phyloP scores from a whole-genome alignment of 2,797 vertebrate genomes.

The Trachurus trachurus region DNA sequence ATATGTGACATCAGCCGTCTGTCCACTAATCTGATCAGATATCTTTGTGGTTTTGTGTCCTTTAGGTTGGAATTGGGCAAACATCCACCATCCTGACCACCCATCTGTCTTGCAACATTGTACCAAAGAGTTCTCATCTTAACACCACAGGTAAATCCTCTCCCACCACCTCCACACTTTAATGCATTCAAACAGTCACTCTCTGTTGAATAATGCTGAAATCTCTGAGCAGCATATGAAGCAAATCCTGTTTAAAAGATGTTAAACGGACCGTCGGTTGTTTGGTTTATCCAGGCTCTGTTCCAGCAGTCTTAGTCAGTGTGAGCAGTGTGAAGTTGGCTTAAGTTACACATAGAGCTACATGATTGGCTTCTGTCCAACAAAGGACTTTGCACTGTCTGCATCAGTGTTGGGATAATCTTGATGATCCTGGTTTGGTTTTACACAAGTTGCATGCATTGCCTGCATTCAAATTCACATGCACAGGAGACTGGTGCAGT shows the following conservation, averaged over 20 bases:
- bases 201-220: neutral
- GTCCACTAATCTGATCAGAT: conserved; percentile 10
- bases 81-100: neutral
- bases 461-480: no score
- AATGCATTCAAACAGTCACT: neutral
- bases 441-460: no score
- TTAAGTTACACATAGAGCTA: conserved; percentile 56
- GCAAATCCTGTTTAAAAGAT: conserved; percentile 48
- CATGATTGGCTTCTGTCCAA: conserved; percentile 57
- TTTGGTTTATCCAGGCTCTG: conserved; percentile 59
- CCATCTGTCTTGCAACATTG: neutral
- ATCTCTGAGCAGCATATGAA: conserved; percentile 7
- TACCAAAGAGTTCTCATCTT: neutral
- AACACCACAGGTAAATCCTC: neutral
- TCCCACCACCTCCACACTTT: neutral
- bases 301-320: conserved; percentile 42
- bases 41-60: neutral
- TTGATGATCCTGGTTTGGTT: neutral
- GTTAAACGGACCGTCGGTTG: conserved; percentile 34
- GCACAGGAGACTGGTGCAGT: neutral
- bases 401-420: conserved; percentile 26
- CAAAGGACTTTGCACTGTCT: conserved; percentile 49
- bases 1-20: conserved; percentile 3
- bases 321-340: conserved; percentile 52
- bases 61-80: neutral